Base-by-base conservation (phyloP, 2,888 invertebrate species). In the Deladenus siricidicola region DNA sequence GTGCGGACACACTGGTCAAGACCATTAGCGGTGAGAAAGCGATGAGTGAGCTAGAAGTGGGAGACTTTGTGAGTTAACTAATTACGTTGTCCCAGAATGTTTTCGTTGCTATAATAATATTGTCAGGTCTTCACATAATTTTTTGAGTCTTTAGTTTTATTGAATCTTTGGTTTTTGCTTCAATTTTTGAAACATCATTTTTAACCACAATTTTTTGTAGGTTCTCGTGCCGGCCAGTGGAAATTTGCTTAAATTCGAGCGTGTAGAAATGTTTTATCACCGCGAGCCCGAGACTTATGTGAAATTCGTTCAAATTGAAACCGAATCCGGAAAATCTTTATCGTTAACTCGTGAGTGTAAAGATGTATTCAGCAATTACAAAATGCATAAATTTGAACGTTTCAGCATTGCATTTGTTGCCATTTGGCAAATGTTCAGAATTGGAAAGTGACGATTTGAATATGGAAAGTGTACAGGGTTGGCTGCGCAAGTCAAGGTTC, bases 181-280 rank as follows among this genome's bases (percentile, higher is more conserved):
- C 19, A 52, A 42, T 21, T 30, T 21, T 17, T 10, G 30, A 44
- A n/a, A 26, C 19, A 1, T 4, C 17, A 8, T 34, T 43, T 48
- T 52, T 69, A 14, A n/a, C n/a, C n/a, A n/a, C n/a, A n/a, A n/a
- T n/a, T 42, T 28, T 19, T 50, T 44, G 47, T 24, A 68, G 67
- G 66, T 75, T 1, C 66, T 77, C 3, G 77, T 77, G 2, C 76
- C 77, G 4, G 69, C 75, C 10, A 65, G 70, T 14, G 68, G 66
- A 10, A 67, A 64, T 45, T 67, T 70, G 1, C 58, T 71, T 24
- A 71, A 72, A 58, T 77, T 73, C 63, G 77, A 77, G 47, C 60
- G 70, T 28, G 72, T 77, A 14, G 77, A 77, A 56, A 71, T 78
- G 72, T 77, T 77, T 68, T 77, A 77, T 51, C 77, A 77, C 48